Evolutionary conservation across 2,113 vertebrate genomes (phyloP), one percentile per base, ranked within the genome.

Genomic region (Anarrhichthys ocellatus): DNA sequence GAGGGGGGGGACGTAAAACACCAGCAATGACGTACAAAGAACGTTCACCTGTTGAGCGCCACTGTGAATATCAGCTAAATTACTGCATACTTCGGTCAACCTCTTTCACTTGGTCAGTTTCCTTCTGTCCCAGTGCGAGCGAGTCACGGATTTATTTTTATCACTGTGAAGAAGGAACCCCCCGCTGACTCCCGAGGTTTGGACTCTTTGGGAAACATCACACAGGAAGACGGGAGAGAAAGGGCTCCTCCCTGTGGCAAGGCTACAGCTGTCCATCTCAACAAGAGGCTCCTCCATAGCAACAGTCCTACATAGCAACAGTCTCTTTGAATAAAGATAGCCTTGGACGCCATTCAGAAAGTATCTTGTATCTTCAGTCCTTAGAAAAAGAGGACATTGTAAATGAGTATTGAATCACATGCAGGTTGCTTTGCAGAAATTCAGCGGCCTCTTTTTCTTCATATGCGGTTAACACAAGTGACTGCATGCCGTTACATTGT

Each of bases 251-350:
- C 95, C 90, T 90, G 92, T 94, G 95, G 94, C 48, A 68, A 85
- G 80, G 85, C 81, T 87, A 78, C 86, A 86, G 78, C 86, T 83
- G 89, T 90, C 87, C 87, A 62, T 89, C 66, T 91, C 68, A 76
- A 77, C 58, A 68, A 67, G 78, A 87, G 68, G 86, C 92, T 89
- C 84, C 91, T 91, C 93, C 95, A 94, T 96, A 95, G 95, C 95
- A 96, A 96, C 95, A 92, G 92, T 70, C 77, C 89, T 87, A 94
- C 95, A 88, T 96, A 94, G 94, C 94, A 95, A 95, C 95, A 91
- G 92, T 90, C 81, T 58, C 88, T 91, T 81, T 93, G 85, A 94
- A 90, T 89, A 90, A 83, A 89, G 87, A 91, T 89, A 91, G 91
- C 86, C 91, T 90, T 91, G 88, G 84, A 87, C 48, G 82, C 50